phyloP scores from a whole-genome alignment of 2,797 vertebrate genomes.

The Gymnoscopelus braueri region DNA sequence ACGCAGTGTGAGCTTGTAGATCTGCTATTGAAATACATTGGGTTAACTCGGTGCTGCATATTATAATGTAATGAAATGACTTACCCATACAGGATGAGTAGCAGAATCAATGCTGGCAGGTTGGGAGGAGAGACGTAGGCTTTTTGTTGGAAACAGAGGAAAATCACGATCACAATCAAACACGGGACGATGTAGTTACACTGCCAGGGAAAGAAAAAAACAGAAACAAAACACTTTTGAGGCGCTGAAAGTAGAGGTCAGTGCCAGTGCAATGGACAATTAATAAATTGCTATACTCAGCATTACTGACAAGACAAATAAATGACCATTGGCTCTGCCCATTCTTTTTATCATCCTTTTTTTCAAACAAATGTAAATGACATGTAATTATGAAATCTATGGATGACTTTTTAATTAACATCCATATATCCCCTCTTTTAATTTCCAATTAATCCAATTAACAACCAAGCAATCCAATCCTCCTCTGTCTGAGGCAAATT shows the following conservation, averaged over 20 bases:
- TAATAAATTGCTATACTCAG: background rate
- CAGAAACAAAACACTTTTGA: constrained; percentile 6
- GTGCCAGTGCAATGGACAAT: background rate
- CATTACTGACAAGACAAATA: background rate
- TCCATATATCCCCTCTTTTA: constrained; percentile 41
- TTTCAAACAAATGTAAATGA: constrained; percentile 21
- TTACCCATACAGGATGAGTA: constrained; percentile 94
- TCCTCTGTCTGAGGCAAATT: constrained; percentile 23
- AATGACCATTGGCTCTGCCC: background rate
- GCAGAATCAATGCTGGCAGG: constrained; percentile 91
- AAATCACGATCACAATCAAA: constrained; percentile 91
- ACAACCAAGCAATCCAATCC: constrained; percentile 18
- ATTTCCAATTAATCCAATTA: constrained; percentile 45
- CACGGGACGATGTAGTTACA: constrained; percentile 96
- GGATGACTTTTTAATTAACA: constrained; percentile 66
- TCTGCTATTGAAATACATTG: too few relatives aligned
- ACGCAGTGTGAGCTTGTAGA: too few relatives aligned
- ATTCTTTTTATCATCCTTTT: background rate
- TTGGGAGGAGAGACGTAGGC: constrained; percentile 94
- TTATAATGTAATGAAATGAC: constrained; percentile 35
- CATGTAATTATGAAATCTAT: constrained; percentile 45
- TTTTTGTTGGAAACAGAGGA: constrained; percentile 97
- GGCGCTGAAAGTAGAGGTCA: background rate
- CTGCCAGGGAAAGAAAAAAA: constrained; percentile 69
- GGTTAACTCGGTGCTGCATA: too few relatives aligned